Base-by-base conservation (phyloP, 2,797 vertebrate species). In the Hypotaenidia philippensis region DNA sequence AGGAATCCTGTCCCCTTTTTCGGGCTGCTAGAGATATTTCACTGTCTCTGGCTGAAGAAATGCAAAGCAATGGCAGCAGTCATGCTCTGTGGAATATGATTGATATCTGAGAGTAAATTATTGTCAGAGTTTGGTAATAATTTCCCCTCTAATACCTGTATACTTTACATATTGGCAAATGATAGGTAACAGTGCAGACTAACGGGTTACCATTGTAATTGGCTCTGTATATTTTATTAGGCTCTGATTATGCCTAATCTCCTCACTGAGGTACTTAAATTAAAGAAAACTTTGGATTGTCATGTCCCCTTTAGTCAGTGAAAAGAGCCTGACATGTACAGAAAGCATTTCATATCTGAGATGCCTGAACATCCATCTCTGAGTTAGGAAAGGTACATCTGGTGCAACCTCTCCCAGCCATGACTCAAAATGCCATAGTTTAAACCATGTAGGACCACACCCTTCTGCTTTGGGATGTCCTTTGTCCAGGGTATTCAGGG, bases 11-110 rank as follows among this genome's bases (percentile, higher is more conserved):
- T 61, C 69, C 53, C 34, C 4, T 0, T 13, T 1, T 15, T 32
- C 8, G 7, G 25, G 45, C 56, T 57, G 4, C 40, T 50, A 66
- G 83, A 81, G 45, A 38, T 16, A 72, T 81, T 50, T 88, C 74
- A 25, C 66, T 85, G 18, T 68, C 14, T 1, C n/a, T 71, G n/a
- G 38, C 60, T 91, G 87, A 92, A 52, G 94, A 96, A 95, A 94
- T 47, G 63, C 66, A 89, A 91, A 83, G 25, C 0, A 44, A 75
- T 0, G 0, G 89, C 52, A 78, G 75, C 81, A 56, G 66, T 59
- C 88, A 65, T 0, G 1, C 82, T 80, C 74, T 38, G 59, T 3
- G 13, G 74, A 75, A 63, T n/a, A 74, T 36, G 71, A 80, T 65
- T 72, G 49, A 81, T 71, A 52, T 11, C 79, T 41, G 21, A 64